Evolutionary conservation across 2,888 invertebrate genomes (phyloP), one percentile per base, ranked within the genome.

Genomic region (Charanyca ferruginea): DNA sequence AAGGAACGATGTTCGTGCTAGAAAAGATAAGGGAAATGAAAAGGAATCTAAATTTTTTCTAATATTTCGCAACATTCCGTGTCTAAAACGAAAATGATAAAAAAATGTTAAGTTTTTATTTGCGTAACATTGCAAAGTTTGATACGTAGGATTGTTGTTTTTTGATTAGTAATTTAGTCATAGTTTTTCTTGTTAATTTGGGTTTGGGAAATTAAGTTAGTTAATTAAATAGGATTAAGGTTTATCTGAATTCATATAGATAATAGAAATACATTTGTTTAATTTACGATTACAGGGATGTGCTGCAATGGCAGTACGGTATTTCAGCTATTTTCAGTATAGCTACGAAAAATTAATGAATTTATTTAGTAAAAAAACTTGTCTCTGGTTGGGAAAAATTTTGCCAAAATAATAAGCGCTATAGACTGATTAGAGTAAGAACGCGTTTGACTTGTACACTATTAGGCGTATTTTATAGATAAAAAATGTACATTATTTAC

Each of bases 341-440:
- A 89, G 88, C 87, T 69, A 60, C 44, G 84, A 72, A 73, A 25
- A 74, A 86, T 87, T 88, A 87, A 86, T n/a, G 89, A 90, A 92
- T 91, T 92, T 93, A 91, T 91, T 92, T 88, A 89, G 87, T 77
- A 81, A 80, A 84, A 89, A 84, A 85, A 83, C 82, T 89, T 87
- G 84, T 87, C 85, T 89, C 83, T 84, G 84, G 82, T 87, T 82
- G 85, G 84, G 85, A 87, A 87, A 87, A 88, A 86, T 85, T 85
- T 91, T 93, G 93, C 92, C 93, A 94, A 95, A 94, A 93, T 94
- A 93, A 95, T 94, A 94, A 94, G 91, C 95, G 94, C 94, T 95
- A 95, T 95, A 95, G 95, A 95, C 95, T 95, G 95, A 95, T 93
- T 95, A 95, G 95, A 93, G 89, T 95, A 95, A 95, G 95, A 86